phyloP scores from a whole-genome alignment of 2,888 invertebrate species.

The Ennomos fuscantarius region DNA sequence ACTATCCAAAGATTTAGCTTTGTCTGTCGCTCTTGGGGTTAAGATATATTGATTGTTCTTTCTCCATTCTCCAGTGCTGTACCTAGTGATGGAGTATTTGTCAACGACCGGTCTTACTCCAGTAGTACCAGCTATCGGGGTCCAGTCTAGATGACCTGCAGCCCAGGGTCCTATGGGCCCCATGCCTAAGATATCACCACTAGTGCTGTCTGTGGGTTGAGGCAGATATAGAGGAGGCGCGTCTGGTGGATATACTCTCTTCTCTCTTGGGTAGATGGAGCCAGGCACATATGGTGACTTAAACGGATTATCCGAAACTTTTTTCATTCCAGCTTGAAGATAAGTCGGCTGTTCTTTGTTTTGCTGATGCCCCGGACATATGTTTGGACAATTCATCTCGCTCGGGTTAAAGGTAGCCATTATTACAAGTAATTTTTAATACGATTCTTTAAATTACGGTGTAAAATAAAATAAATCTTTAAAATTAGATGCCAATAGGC shows the following conservation, averaged over 20 bases:
- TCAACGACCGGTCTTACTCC: conserved; percentile 91
- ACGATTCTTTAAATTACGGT: conserved; percentile 22
- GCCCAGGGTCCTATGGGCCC: conserved; percentile 89
- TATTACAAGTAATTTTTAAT: conserved; percentile 51
- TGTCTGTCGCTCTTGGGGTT: conserved; percentile 63
- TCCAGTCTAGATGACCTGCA: conserved; percentile 90
- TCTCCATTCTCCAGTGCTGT: conserved; percentile 90
- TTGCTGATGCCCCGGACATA: conserved; percentile 55
- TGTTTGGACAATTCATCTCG: conserved; percentile 60
- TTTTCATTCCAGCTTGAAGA: conserved; percentile 45
- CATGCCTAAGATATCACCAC: conserved; percentile 75
- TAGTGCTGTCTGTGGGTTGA: conserved; percentile 71
- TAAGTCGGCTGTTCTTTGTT: conserved; percentile 21
- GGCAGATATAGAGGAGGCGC: conserved; percentile 75
- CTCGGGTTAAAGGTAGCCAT: conserved; percentile 47
- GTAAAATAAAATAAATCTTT: conserved; percentile 32
- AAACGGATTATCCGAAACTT: conserved; percentile 41
- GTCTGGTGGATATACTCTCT: conserved; percentile 59
- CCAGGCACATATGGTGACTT: conserved; percentile 67
- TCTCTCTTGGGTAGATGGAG: conserved; percentile 59
- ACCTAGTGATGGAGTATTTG: conserved; percentile 90
- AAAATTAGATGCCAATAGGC: conserved; percentile 5
- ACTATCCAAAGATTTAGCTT: conserved; percentile 58
- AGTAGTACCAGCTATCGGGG: conserved; percentile 89
- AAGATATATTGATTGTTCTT: conserved; percentile 83